A percentile compares a stretch with the other conserved stretches of the same genome.
Conservation (phyloP, 2,113 vertebrate genomes). For the Setophaga kirtlandii region DNA sequence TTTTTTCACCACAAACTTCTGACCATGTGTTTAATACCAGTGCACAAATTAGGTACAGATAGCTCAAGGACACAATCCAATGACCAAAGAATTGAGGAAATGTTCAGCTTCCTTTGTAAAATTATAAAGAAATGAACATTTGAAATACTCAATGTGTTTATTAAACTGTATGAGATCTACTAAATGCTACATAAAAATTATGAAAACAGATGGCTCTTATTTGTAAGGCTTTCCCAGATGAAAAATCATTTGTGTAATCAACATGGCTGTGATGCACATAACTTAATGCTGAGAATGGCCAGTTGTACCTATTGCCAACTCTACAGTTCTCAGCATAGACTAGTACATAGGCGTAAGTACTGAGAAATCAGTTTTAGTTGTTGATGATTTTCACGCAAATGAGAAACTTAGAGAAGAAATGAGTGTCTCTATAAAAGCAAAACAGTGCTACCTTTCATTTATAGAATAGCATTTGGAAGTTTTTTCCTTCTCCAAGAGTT, state of each 20-base stretch:
- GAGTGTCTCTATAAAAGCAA: neutral
- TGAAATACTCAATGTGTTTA: neutral
- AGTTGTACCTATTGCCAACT: neutral
- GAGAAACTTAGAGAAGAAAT: neutral
- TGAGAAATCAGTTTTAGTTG: neutral
- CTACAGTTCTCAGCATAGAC: neutral
- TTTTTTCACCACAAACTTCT: neutral
- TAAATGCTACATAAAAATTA: neutral
- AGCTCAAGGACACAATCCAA: neutral
- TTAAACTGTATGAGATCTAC: neutral
- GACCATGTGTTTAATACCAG: neutral
- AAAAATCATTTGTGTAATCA: neutral
- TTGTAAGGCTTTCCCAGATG: neutral
- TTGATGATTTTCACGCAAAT: neutral
- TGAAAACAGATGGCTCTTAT: neutral
- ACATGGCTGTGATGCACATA: accelerated
- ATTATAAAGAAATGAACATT: neutral
- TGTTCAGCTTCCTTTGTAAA: neutral
- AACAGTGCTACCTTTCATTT: neutral
- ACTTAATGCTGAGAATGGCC: neutral
- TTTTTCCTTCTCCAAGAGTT: neutral
- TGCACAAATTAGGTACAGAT: neutral
- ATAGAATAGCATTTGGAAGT: neutral
- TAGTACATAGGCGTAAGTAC: neutral
- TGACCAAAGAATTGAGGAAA: neutral